Conservation (phyloP, 2,113 vertebrate genomes). For the Bubalus kerabau region DNA sequence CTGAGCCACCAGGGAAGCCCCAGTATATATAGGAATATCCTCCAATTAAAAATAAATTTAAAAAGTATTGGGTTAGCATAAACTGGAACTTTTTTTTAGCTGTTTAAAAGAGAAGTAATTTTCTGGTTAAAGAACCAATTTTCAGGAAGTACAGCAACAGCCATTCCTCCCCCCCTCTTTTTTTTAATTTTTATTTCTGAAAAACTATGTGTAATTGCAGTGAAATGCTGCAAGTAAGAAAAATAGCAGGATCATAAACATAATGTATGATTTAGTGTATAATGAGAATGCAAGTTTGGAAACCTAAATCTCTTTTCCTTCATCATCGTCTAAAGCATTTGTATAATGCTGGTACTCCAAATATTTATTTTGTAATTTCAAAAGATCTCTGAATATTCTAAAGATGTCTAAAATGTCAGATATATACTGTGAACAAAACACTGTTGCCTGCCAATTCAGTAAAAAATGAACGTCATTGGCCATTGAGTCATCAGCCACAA, state of each 20-base stretch:
- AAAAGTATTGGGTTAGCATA: neutral
- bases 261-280: neutral
- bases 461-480: neutral
- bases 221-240: constrained; percentile 9
- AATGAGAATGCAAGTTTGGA: neutral
- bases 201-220: neutral
- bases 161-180: fast-evolving
- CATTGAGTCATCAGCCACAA: neutral
- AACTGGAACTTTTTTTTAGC: neutral
- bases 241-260: neutral
- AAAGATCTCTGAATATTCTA: neutral
- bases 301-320: neutral
- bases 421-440: neutral
- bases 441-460: neutral
- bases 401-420: neutral
- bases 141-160: neutral
- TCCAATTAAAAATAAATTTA: neutral
- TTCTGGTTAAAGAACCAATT: neutral
- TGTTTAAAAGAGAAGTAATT: constrained; percentile 21
- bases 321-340: neutral
- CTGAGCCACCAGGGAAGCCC: neutral
- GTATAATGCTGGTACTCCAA: neutral
- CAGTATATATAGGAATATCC: neutral
- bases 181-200: neutral
- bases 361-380: neutral